These are phyloP conservation scores for Ectobius pallidus DNA, from an alignment of 2,888 invertebrate species.

Conservation along the genomic window DNA sequence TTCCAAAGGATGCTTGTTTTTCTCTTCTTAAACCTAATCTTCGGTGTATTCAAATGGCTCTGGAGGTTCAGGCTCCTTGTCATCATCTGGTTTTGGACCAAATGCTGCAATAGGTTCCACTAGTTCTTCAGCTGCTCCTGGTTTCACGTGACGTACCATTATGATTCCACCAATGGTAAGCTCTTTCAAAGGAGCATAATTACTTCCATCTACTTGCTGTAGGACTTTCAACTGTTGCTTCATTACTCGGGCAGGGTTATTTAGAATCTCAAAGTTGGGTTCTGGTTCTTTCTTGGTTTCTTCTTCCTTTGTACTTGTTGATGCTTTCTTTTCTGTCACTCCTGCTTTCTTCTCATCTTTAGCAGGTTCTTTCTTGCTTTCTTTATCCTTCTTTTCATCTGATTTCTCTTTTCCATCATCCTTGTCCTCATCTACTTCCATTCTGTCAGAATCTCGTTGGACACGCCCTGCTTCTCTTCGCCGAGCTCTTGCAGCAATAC, in stretches of 20 bases:
- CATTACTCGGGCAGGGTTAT: conserved; percentile 94
- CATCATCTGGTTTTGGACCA: conserved; percentile 90
- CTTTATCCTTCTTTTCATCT: conserved; percentile 53
- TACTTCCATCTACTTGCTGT: conserved; percentile 78
- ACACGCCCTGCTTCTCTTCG: conserved; percentile 77
- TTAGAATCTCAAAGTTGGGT: conserved; percentile 86
- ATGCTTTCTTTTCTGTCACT: conserved; percentile 45
- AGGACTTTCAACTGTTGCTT: conserved; percentile 81
- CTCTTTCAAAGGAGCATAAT: conserved; percentile 88
- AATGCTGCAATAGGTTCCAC: conserved; percentile 90
- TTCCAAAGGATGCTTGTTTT: no score
- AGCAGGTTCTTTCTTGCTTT: conserved; percentile 54
- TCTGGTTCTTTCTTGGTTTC: conserved; percentile 81
- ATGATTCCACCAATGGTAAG: conserved; percentile 95
- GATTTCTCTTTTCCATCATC: conserved; percentile 59
- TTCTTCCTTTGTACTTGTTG: conserved; percentile 52
- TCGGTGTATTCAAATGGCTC: conserved; percentile 97
- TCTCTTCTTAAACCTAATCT: conserved; percentile 66
- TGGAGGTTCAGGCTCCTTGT: conserved; percentile 95
- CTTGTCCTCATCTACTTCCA: conserved; percentile 77
- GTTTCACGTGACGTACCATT: conserved; percentile 86
- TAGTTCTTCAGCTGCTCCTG: conserved; percentile 77
- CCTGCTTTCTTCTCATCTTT: conserved; percentile 56
- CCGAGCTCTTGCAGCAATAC: conserved; percentile 92
- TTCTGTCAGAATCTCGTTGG: conserved; percentile 67